Percentiles rank a stretch among this genome's conserved stretches.
Conservation (phyloP, 2,888 invertebrate species). For the Brachyptera putata region DNA sequence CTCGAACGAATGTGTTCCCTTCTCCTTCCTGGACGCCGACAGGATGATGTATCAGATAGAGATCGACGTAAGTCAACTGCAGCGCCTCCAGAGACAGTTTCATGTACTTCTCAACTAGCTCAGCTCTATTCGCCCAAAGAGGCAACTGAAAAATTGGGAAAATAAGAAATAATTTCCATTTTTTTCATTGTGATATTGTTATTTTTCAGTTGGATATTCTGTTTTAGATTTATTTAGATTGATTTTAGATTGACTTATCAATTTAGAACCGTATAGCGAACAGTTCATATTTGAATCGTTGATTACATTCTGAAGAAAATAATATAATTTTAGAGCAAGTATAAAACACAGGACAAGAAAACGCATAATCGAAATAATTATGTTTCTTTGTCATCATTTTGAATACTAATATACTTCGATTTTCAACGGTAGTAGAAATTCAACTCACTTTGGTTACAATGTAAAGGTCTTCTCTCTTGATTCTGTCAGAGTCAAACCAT, state of each 20-base stretch:
- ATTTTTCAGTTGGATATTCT: not conserved
- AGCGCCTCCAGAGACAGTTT: constrained; percentile 60
- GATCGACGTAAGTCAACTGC: constrained; percentile 66
- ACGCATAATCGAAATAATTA: no score
- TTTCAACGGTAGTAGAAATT: not conserved
- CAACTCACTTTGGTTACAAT: constrained; percentile 44
- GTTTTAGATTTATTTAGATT: no score
- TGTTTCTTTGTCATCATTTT: no score
- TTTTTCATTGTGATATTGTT: no score
- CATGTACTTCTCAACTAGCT: constrained; percentile 62
- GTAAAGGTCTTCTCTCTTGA: constrained; percentile 45
- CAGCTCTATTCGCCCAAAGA: constrained; percentile 61
- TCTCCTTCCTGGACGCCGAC: constrained; percentile 61
- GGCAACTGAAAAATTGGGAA: constrained; percentile 57
- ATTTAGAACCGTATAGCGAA: no score
- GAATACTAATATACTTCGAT: not conserved
- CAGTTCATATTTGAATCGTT: no score
- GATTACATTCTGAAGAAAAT: no score
- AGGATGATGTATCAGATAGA: constrained; percentile 75
- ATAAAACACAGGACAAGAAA: no score
- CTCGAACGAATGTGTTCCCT: constrained; percentile 60
- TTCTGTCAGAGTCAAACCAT: constrained; percentile 40
- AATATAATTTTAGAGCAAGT: no score
- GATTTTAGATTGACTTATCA: no score
- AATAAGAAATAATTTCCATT: no score